Evolutionary conservation across 30 jellyfish, hydroid and myxozoan species (phyloP).

Genomic region (Aurelia aurita): DNA sequence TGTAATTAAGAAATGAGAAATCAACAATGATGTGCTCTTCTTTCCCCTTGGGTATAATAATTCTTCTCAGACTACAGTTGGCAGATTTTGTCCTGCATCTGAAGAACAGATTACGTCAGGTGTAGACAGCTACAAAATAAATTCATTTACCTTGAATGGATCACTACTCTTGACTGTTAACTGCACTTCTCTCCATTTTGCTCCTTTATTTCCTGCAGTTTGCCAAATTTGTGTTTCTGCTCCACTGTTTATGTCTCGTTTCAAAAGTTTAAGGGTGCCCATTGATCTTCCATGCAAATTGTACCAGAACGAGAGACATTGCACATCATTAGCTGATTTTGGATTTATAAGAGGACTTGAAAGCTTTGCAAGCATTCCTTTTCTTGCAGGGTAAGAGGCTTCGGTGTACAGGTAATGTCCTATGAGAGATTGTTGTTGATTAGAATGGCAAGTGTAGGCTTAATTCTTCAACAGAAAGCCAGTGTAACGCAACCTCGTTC

Average conservation of each 20-base stretch:
- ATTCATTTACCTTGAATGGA: slow-evolving; percentile 41
- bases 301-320: slow-evolving; percentile 57
- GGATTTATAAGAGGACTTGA: slow-evolving; percentile 41
- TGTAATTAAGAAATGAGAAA: too few relatives aligned
- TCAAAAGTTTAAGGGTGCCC: slow-evolving; percentile 39
- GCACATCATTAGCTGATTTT: slow-evolving; percentile 2
- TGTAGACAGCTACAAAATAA: too few relatives aligned
- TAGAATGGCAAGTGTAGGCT: neutral
- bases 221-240: slow-evolving; percentile 65
- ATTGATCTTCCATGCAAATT: slow-evolving; percentile 50
- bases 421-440: neutral
- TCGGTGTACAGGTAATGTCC: slow-evolving; percentile 73
- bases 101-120: too few relatives aligned
- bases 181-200: slow-evolving; percentile 39
- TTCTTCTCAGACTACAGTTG: too few relatives aligned
- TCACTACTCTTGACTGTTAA: slow-evolving; percentile 18
- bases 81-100: too few relatives aligned
- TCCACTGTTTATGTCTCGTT: slow-evolving; percentile 12
- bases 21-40: too few relatives aligned
- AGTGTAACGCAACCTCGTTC: too few relatives aligned
- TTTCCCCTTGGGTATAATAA: too few relatives aligned
- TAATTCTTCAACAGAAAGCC: too few relatives aligned
- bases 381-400: slow-evolving; percentile 73
- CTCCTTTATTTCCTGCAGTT: slow-evolving; percentile 53
- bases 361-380: slow-evolving; percentile 58